Percentiles rank a stretch among this genome's conserved stretches.
Evolutionary conservation across 2,888 invertebrate genomes (phyloP).

Genomic region (Ectemnius continuus): DNA sequence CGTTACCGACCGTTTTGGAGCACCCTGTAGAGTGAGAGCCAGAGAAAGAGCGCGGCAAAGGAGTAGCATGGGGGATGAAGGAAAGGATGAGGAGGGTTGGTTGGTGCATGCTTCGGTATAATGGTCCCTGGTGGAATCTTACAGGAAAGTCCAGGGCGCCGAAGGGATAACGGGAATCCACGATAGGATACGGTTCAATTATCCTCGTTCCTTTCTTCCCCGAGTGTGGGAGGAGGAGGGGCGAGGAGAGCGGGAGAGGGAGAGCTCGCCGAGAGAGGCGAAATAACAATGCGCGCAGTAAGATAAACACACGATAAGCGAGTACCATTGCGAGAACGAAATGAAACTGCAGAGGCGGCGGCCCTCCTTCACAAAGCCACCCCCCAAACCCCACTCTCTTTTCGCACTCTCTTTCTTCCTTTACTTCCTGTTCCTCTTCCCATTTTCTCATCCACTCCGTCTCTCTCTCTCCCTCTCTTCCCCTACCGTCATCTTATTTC

Average conservation of each 20-base stretch:
- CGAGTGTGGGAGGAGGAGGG: not conserved
- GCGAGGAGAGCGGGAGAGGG: too few species aligned
- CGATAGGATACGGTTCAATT: conserved; percentile 69
- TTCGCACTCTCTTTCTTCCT: conserved; percentile 7
- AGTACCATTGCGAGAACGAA: conserved; percentile 59
- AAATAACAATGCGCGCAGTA: conserved; percentile 70
- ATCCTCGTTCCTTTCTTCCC: conserved; percentile 66
- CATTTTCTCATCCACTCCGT: not conserved
- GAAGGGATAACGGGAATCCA: conserved; percentile 58
- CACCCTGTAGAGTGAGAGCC: not conserved
- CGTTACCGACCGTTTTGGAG: too few species aligned
- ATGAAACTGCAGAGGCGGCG: conserved; percentile 63
- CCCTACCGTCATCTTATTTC: conserved; percentile 5
- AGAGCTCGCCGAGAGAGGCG: conserved; percentile 37
- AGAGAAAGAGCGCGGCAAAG: not conserved
- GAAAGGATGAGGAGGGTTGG: conserved; percentile 9
- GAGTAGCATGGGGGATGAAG: too few species aligned
- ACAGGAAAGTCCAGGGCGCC: conserved; percentile 29
- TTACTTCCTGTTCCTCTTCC: not conserved
- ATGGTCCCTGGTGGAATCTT: conserved; percentile 40
- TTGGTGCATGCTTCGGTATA: conserved; percentile 24
- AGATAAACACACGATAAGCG: conserved; percentile 72
- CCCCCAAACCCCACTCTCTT: not conserved
- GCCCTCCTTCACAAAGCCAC: conserved; percentile 33
- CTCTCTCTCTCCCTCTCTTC: conserved; percentile 9